Conservation (phyloP, 2,113 vertebrate species). For the Motacilla alba region DNA sequence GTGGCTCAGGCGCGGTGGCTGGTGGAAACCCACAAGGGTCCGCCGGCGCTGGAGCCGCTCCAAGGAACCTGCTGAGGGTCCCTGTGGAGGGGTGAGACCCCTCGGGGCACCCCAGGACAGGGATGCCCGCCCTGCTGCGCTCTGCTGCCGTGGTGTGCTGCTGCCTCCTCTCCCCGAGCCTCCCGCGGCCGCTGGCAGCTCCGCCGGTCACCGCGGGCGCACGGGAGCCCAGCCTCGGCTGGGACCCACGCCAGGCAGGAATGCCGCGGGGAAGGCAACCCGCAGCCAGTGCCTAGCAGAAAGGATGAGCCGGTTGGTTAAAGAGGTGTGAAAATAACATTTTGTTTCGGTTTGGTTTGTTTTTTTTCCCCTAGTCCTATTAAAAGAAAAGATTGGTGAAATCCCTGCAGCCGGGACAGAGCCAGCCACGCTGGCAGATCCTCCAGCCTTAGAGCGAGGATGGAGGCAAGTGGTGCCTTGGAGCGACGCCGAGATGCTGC, state of each 20-base stretch:
- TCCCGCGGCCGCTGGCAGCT: not conserved
- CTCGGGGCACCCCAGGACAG: not conserved
- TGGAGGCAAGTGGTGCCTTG: not conserved
- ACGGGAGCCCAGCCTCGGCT: not conserved
- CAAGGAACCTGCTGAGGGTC: slow-evolving; percentile 16
- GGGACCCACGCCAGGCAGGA: not conserved
- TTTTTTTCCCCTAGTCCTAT: not conserved
- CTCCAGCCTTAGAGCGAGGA: not conserved
- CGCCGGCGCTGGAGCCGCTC: not conserved
- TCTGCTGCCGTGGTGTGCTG: accelerated
- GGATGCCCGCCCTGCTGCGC: accelerated
- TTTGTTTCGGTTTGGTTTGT: not conserved
- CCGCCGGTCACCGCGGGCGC: not conserved
- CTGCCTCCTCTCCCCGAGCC: not conserved
- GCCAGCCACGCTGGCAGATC: not conserved
- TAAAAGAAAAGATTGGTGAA: slow-evolving; percentile 5
- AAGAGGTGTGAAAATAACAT: slow-evolving; percentile 48
- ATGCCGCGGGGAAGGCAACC: not conserved
- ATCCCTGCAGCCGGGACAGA: not conserved
- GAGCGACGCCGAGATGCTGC: slow-evolving; percentile 2
- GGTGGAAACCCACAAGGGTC: slow-evolving; percentile 24
- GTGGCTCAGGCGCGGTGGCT: not conserved
- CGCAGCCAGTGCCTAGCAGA: not conserved
- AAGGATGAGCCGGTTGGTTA: not conserved
- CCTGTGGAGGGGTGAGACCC: not conserved